Conservation (phyloP, 2,113 vertebrate species). For the Cygnus buccinator region DNA sequence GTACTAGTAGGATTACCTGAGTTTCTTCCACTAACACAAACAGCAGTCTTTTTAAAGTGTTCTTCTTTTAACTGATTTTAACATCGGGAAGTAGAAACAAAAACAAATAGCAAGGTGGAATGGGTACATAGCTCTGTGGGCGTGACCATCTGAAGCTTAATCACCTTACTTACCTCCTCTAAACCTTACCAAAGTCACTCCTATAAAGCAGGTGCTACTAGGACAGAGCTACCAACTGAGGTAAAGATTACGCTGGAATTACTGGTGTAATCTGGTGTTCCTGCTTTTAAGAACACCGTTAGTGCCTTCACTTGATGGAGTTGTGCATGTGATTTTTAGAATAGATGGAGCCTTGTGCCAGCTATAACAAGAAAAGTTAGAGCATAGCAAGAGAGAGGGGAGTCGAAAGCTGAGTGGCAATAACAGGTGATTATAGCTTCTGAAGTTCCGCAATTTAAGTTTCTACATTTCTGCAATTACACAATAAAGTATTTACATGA, state of each 20-base stretch:
- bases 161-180: conserved; percentile 17
- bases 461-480: background rate
- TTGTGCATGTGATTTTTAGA: background rate
- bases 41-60: fast-evolving
- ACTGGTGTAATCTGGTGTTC: background rate
- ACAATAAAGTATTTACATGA: background rate
- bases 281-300: background rate
- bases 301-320: background rate
- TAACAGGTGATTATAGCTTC: background rate
- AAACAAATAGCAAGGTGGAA: background rate
- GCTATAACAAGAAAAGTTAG: background rate
- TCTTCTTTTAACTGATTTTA: background rate
- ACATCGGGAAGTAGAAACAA: background rate
- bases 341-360: background rate
- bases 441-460: background rate
- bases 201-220: conserved; percentile 29
- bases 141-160: background rate
- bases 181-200: conserved; percentile 19
- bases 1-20: background rate
- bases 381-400: background rate
- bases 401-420: background rate
- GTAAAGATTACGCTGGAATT: conserved; percentile 54
- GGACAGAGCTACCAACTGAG: conserved; percentile 50
- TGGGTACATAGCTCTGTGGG: background rate
- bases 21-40: background rate